phyloP scores from a whole-genome alignment of 2,113 vertebrate genomes.

The Sapajus apella region DNA sequence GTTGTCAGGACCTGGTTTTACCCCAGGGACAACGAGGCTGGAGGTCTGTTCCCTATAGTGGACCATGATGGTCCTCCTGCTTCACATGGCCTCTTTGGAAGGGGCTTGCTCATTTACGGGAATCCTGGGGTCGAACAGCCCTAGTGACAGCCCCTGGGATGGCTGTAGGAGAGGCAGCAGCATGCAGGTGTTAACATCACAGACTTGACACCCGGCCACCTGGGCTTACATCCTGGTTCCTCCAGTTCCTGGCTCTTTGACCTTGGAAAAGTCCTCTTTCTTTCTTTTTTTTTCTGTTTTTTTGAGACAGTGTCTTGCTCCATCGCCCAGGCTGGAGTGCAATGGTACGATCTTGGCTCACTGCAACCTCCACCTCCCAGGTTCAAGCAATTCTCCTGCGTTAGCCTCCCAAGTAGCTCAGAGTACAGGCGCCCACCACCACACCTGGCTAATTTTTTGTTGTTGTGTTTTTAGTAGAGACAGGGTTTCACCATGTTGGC shows the following conservation, averaged over 20 bases:
- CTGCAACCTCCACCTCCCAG: too few species aligned
- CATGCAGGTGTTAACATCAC: neutral
- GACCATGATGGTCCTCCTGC: neutral
- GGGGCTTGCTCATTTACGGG: neutral
- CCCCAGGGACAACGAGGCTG: neutral
- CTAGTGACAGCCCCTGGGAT: neutral
- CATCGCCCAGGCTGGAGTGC: too few species aligned
- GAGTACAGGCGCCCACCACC: too few species aligned
- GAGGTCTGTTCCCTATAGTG: neutral
- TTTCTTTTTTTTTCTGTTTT: too few species aligned
- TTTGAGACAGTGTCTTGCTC: too few species aligned
- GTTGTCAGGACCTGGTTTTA: neutral
- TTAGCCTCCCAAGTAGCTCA: too few species aligned
- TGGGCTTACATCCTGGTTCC: neutral
- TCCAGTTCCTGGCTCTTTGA: neutral
- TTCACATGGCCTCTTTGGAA: neutral
- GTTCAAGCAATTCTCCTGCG: too few species aligned
- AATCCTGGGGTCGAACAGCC: neutral
- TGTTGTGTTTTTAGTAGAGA: too few species aligned
- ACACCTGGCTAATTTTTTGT: too few species aligned
- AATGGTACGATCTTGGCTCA: too few species aligned
- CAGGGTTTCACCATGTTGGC: too few species aligned
- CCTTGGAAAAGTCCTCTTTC: neutral
- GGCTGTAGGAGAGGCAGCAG: neutral
- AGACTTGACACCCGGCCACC: neutral